Evolutionary conservation across 2,888 invertebrate genomes (phyloP).

Genomic region (Tuta absoluta): DNA sequence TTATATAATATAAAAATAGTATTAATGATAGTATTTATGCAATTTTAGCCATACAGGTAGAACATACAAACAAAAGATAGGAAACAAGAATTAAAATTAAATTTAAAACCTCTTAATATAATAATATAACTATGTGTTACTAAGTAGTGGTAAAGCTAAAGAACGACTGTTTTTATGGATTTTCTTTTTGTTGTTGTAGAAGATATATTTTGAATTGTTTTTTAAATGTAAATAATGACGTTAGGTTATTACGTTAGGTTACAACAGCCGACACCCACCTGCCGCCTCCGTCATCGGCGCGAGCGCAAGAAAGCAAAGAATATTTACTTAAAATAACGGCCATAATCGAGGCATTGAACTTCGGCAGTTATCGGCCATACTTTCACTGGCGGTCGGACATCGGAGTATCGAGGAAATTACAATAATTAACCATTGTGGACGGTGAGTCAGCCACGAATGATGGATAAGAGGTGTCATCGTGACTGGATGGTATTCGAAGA

Average conservation of each 20-base stretch:
- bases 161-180: too few species aligned
- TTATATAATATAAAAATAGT: too few species aligned
- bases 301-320: conserved; percentile 54
- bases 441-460: conserved; percentile 71
- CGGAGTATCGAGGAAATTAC: conserved; percentile 65
- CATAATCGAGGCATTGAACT: conserved; percentile 80
- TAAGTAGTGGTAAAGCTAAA: too few species aligned
- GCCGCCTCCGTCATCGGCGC: conserved; percentile 26
- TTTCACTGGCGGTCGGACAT: conserved; percentile 58
- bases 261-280: conserved; percentile 31
- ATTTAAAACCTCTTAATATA: too few species aligned
- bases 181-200: too few species aligned
- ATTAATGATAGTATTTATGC: too few species aligned
- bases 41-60: too few species aligned
- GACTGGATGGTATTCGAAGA: conserved; percentile 30
- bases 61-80: too few species aligned
- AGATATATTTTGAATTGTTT: too few species aligned
- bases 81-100: too few species aligned
- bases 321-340: conserved; percentile 69
- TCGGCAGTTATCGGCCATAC: conserved; percentile 73
- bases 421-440: conserved; percentile 73
- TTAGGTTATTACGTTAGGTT: conserved; percentile 29
- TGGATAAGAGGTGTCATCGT: conserved; percentile 72
- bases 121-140: too few species aligned
- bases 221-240: too few species aligned